Evolutionary conservation across 1,140 invertebrate genomes (phyloP), one percentile per base, ranked within the genome.

Genomic region (Eueides isabella): DNA sequence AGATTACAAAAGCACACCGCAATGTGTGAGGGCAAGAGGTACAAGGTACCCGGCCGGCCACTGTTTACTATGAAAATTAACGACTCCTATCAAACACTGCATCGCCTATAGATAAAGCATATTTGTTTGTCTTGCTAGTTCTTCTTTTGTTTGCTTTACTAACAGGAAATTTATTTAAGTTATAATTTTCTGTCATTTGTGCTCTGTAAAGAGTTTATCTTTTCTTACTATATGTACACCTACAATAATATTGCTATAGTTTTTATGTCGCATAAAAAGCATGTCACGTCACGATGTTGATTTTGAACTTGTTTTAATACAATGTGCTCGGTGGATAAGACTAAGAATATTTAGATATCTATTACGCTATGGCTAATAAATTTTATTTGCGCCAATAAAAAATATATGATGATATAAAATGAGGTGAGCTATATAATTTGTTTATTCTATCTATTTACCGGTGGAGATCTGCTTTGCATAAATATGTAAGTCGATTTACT

Each of bases 131-230:
- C 64, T 80, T 84, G 84, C 85, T 77, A 78, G 82, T 90, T 89
- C 82, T 80, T 69, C 75, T 80, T 55, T 82, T 91, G 90, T 92
- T 91, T 91, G 85, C 88, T 74, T 62, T 63, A 65, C 82, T 83
- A 87, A 89, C 90, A 89, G 90, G 89, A 92, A 91, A 92, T 92
- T 91, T 91, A 92, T 92, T 92, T 90, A 84, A 89, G 86, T 87
- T 89, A 91, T 90, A 91, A 91, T 91, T 91, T 90, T 88, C 83
- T 92, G 90, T 92, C 89, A 91, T 91, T 89, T 79, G 78, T 77
- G 80, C 80, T 74, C 72, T 86, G 78, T 78, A 82, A 89, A 89
- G 84, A 85, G 85, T 90, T 88, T 92, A 89, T 90, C 87, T 88
- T 71, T 69, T 77, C 82, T 86, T 81, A 76, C 81, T 86, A 76